Evolutionary conservation across 2,113 vertebrate genomes (phyloP), one percentile per base, ranked within the genome.

Genomic region (Menidia beryllina): DNA sequence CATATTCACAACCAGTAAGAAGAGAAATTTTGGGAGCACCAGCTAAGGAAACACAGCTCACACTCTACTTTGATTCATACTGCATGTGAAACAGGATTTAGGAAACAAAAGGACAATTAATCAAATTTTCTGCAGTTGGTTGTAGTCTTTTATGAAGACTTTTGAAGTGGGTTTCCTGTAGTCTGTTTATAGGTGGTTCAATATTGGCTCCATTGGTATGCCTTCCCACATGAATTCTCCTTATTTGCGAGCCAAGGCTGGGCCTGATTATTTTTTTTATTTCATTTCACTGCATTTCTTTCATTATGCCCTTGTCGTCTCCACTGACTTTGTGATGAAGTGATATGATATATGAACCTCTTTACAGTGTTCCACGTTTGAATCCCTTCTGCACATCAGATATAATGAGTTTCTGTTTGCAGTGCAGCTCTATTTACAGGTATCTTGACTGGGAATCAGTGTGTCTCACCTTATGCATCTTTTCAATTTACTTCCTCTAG

Each of bases 141-240:
- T 47, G 23, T 13, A 52, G 57, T 15, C 19, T 69, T 84, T 69
- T 21, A 68, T 77, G 57, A 79, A 64, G 20, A 58, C 25, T 51
- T 9, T 47, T 38, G 34, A 57, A 75, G 53, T 25, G 26, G 19
- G 19, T 59, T 72, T 62, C 23, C 60, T 48, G 73, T 38, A 52
- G 56, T 19, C 41, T 45, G 41, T 7, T 73, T 71, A 52, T 69
- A 73, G 49, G 52, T 64, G 36, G 59, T 55, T 69, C 34, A 15
- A 21, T 57, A 41, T 15, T 48, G 25, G 58, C 34, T 72, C 17
- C 15, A 62, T 57, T 75, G 19, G 39, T 53, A 39, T 65, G 49
- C 49, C 69, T 80, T n/a, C 10, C 23, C 48, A 39, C 52, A 72
- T 34, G 21, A 36, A 65, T 7, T 51, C 59, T 36, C 55, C 72